Percentiles rank a stretch among this genome's conserved stretches.
These are phyloP conservation scores for Lysandra coridon DNA, from an alignment of 2,888 invertebrate species.

Conservation along the genomic window DNA sequence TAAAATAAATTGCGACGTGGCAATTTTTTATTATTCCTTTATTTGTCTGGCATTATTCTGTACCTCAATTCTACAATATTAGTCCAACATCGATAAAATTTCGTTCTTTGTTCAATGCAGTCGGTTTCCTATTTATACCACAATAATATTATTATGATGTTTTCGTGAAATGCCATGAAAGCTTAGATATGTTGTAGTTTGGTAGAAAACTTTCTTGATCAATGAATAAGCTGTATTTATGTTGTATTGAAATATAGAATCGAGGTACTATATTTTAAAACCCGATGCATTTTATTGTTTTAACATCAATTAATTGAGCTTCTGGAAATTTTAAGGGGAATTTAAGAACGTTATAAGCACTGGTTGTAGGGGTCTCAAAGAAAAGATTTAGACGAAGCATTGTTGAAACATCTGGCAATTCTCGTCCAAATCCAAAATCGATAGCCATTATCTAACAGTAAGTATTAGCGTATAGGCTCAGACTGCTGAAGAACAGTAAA, in stretches of 20 bases:
- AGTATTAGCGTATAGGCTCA: slow-evolving; percentile 35
- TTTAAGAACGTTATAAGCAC: not conserved
- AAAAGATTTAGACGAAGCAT: not conserved
- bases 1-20: slow-evolving; percentile 20
- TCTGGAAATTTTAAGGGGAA: not conserved
- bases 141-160: not conserved
- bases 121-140: not conserved
- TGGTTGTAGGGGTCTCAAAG: not conserved
- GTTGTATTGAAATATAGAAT: not conserved
- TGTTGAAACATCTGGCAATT: slow-evolving; percentile 8
- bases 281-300: not conserved
- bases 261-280: not conserved
- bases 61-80: not conserved
- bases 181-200: not conserved
- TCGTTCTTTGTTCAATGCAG: too few relatives aligned
- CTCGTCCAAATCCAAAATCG: slow-evolving; percentile 27
- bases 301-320: not conserved
- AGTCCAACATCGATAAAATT: too few relatives aligned
- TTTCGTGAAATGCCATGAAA: not conserved
- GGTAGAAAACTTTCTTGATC: not conserved
- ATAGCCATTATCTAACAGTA: slow-evolving; percentile 18
- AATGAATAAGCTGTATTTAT: not conserved
- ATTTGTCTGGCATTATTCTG: slow-evolving; percentile 13
- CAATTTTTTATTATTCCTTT: slow-evolving; percentile 17
- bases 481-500: slow-evolving; percentile 36